Base-by-base conservation (phyloP, 2,113 vertebrate genomes). In the Propithecus coquereli region DNA sequence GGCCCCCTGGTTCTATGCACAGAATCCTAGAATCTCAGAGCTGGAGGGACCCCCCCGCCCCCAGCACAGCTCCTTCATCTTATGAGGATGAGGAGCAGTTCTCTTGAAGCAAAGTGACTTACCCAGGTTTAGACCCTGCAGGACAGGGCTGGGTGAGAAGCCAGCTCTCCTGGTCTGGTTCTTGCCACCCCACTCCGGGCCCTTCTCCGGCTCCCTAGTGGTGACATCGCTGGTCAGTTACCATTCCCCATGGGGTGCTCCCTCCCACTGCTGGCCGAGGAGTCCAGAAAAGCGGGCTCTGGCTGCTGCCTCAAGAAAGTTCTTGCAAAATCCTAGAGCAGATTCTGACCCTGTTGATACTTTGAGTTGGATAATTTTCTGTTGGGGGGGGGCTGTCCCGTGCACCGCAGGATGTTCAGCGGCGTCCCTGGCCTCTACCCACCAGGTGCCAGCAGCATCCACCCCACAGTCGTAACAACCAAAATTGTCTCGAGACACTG, bases 401-500 rank as follows among this genome's bases (percentile, higher is more conserved):
- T 11, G 14, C 37, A 13, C 0, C 1, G 3, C 0, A 5, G 10
- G 37, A 5, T 0, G 10, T 2, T n/a, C 3, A 5, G 37, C 11
- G 12, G 17, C 2, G 54, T 1, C 57, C n/a, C 76, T 45, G 20
- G 34, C 30, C n/a, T n/a, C 54, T 6, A 1, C 73, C 43, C 5
- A 6, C 37, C 20, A 5, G 27, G 45, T 32, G 54, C 34, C 68
- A 71, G 43, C 0, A 73, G 76, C 27, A 59, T 54, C 47, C 40
- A 5, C 23, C 25, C 16, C 50, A 23, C 13, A 4, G 27, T 3
- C 3, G 22, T 5, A 63, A 45, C 79, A 63, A 37, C 47, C 17
- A 14, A 25, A n/a, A 40, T 1, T 32, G 52, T 52, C 74, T 57
- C 14, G 8, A 17, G 5, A 61, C 7, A 8, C 16, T 37, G n/a